These are phyloP conservation scores for Microcebus ravelobensis DNA, from an alignment of 2,113 vertebrate species.

Conservation along the genomic window DNA sequence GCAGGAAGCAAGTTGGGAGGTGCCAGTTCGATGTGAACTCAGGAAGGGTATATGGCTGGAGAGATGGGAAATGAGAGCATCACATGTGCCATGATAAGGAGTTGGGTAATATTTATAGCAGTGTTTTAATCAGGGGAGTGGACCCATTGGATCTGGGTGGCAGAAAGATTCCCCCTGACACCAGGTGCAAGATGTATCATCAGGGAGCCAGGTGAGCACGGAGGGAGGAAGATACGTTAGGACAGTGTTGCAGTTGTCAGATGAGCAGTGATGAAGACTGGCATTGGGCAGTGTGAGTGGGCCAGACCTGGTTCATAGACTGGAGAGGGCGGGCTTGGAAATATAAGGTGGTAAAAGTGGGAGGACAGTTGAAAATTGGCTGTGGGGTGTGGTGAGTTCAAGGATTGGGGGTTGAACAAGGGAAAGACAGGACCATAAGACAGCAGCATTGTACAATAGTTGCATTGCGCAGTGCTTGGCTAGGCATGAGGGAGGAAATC, in stretches of 20 bases:
- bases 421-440: neutral
- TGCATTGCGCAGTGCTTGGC: neutral
- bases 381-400: neutral
- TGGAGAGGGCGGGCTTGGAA: neutral
- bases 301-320: neutral
- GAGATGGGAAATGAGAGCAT: neutral
- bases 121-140: neutral
- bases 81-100: neutral
- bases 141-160: neutral
- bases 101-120: neutral
- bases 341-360: neutral
- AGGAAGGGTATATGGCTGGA: neutral
- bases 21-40: neutral
- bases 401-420: neutral
- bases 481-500: neutral
- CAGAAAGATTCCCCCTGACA: neutral
- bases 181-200: neutral
- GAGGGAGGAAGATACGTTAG: neutral
- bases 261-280: neutral
- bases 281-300: neutral
- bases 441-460: neutral
- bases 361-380: neutral
- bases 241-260: neutral
- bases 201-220: neutral
- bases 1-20: neutral